Evolutionary conservation across 2,797 vertebrate genomes (phyloP).

Genomic region (Sebastes cheni): DNA sequence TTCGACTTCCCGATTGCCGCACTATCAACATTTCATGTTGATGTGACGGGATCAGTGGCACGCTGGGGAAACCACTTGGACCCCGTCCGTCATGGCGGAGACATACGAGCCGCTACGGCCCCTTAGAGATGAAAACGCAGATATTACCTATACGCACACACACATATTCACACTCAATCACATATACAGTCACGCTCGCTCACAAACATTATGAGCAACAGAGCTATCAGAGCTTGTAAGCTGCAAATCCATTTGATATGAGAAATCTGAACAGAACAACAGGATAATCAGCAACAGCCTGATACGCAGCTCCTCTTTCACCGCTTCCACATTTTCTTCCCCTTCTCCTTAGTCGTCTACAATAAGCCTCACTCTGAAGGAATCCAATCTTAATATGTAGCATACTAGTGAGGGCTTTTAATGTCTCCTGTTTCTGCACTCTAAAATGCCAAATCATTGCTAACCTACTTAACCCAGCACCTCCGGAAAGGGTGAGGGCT

Average conservation of each 20-base stretch:
- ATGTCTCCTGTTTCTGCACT: conserved; percentile 74
- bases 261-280: conserved; percentile 47
- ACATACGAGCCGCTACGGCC: conserved; percentile 55
- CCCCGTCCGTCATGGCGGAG: conserved; percentile 65
- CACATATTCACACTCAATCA: conserved; percentile 8
- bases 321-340: conserved; percentile 20
- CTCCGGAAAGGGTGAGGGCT: conserved; percentile 64
- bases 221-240: conserved; percentile 23
- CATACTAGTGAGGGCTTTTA: conserved; percentile 73
- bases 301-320: conserved; percentile 39
- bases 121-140: conserved; percentile 61
- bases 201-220: conserved; percentile 2
- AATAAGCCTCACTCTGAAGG: conserved; percentile 42
- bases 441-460: conserved; percentile 76
- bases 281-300: conserved; percentile 39
- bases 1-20: conserved; percentile 74
- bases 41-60: conserved; percentile 62
- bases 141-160: conserved; percentile 22
- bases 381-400: conserved; percentile 72
- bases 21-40: conserved; percentile 81
- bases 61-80: conserved; percentile 65
- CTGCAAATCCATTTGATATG: conserved; percentile 52
- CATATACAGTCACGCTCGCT: not conserved
- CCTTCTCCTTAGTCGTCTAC: conserved; percentile 27
- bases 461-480: conserved; percentile 74